phyloP scores from a whole-genome alignment of 2,113 vertebrate species.

The Triplophysa tibetana region DNA sequence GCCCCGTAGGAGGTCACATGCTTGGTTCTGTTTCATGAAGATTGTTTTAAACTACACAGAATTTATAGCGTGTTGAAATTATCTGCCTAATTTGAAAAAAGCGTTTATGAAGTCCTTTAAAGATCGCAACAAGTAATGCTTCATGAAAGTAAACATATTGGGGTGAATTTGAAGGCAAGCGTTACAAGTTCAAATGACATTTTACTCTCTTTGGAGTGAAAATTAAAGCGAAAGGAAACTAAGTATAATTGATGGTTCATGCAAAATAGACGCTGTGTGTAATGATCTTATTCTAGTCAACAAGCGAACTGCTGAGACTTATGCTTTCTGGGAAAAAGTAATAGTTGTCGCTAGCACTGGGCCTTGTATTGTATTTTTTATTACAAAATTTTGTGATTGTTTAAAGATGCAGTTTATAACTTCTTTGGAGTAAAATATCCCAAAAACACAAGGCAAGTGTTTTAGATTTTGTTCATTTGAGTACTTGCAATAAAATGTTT shows the following conservation, averaged over 20 bases:
- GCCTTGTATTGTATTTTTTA: no score
- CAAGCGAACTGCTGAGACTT: background rate
- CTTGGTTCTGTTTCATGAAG: constrained; percentile 28
- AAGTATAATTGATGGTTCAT: constrained; percentile 3
- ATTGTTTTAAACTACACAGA: background rate
- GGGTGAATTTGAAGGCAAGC: background rate
- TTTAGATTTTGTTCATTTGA: no score
- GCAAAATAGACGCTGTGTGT: background rate
- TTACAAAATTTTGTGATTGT: no score
- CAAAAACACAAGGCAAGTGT: no score
- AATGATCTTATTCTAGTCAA: background rate
- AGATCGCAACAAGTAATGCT: background rate
- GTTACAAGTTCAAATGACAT: background rate
- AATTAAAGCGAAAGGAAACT: background rate
- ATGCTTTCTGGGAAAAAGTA: constrained; percentile 4
- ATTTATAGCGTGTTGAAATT: background rate
- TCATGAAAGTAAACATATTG: constrained; percentile 5
- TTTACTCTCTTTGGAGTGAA: background rate
- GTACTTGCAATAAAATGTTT: no score
- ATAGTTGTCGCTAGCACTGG: background rate
- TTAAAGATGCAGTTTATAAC: no score
- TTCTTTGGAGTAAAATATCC: no score
- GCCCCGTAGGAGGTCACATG: constrained; percentile 32
- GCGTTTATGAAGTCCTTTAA: constrained; percentile 3
- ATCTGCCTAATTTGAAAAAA: background rate